A percentile compares a stretch with the other conserved stretches of the same genome.
Conservation (phyloP, 1,140 invertebrate genomes). For the Polyergus mexicanus region DNA sequence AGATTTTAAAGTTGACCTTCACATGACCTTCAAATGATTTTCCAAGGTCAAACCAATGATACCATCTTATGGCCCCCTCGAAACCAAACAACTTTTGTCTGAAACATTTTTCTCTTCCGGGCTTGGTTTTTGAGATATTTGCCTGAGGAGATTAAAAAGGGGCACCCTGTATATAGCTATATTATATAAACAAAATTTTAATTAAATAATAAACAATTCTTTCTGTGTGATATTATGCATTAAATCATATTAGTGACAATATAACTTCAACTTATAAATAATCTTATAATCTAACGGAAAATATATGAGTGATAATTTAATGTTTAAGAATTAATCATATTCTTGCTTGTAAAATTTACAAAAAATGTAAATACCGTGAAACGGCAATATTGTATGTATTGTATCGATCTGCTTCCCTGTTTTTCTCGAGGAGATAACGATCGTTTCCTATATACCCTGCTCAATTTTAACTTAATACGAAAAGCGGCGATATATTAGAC, state of each 20-base stretch:
- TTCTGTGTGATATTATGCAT: not conserved
- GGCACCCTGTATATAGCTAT: not conserved
- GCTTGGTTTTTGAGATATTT: too few species aligned
- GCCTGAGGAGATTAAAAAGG: too few species aligned
- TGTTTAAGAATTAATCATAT: not conserved
- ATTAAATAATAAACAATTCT: not conserved
- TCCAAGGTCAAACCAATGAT: too few species aligned
- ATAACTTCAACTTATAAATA: too few species aligned
- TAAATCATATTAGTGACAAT: constrained; percentile 1
- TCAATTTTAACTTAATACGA: constrained; percentile 35
- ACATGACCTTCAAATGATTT: too few species aligned
- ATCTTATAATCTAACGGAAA: too few species aligned
- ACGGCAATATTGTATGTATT: not conserved
- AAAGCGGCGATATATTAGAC: constrained; percentile 58
- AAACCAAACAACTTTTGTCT: too few species aligned
- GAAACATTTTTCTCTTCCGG: too few species aligned
- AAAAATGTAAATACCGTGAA: not conserved
- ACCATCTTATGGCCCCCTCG: too few species aligned
- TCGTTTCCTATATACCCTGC: constrained; percentile 40
- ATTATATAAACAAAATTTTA: not conserved
- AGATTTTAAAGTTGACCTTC: too few species aligned
- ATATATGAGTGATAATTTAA: not conserved
- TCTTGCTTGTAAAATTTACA: not conserved
- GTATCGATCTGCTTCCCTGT: not conserved
- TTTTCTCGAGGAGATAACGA: not conserved